Conservation (phyloP, 1,140 invertebrate species). For the Drosophila neocordata region DNA sequence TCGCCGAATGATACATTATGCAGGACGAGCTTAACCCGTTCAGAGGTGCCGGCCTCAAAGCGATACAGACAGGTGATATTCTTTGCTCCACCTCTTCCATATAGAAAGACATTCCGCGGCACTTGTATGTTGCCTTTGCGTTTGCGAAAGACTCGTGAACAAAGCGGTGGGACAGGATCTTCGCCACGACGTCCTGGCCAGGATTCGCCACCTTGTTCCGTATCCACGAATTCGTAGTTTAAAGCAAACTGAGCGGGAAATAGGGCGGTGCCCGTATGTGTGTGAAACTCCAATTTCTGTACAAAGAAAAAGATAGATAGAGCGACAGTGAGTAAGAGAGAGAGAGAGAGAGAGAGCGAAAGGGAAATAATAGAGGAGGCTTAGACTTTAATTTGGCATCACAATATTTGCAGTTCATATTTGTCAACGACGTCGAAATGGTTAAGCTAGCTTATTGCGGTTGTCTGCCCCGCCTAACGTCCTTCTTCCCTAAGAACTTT, state of each 20-base stretch:
- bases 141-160: constrained; percentile 82
- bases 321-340: no score
- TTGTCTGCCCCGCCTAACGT: constrained; percentile 42
- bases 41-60: constrained; percentile 87
- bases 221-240: constrained; percentile 93
- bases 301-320: constrained; percentile 26
- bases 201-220: constrained; percentile 88
- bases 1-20: constrained; percentile 89
- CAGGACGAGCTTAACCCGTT: constrained; percentile 86
- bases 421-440: constrained; percentile 74
- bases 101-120: constrained; percentile 89
- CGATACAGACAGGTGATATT: constrained; percentile 90
- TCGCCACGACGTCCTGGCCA: constrained; percentile 86
- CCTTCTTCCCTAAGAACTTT: constrained; percentile 28
- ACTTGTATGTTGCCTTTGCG: constrained; percentile 81
- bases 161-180: constrained; percentile 85
- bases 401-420: constrained; percentile 79
- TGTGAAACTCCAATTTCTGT: constrained; percentile 83
- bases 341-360: not conserved
- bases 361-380: constrained; percentile 30
- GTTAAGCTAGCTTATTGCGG: constrained; percentile 78
- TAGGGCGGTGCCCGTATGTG: constrained; percentile 86
- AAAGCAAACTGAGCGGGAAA: constrained; percentile 87
- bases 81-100: constrained; percentile 89
- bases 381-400: constrained; percentile 68